These are phyloP conservation scores for Corydoras sp. DNA, from an alignment of 2,113 vertebrate species.

Conservation along the genomic window DNA sequence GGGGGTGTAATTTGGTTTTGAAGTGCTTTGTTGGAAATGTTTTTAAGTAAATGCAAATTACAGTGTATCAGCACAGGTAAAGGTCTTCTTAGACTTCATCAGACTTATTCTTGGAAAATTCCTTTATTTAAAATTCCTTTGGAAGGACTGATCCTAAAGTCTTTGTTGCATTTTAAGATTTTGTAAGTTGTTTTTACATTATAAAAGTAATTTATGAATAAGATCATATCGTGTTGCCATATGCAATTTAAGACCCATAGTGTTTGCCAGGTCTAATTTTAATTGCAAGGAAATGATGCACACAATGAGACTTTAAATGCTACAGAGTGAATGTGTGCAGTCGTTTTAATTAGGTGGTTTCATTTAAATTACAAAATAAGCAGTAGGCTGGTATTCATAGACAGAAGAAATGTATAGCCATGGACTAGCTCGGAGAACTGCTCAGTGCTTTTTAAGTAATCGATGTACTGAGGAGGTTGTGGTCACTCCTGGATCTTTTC, in stretches of 20 bases:
- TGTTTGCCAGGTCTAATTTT: too few relatives aligned
- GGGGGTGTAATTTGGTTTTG: not conserved
- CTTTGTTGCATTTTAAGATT: too few relatives aligned
- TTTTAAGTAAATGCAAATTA: not conserved
- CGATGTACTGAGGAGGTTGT: not conserved
- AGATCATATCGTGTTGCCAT: too few relatives aligned
- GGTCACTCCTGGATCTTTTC: conserved; percentile 1
- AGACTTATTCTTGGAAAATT: too few relatives aligned
- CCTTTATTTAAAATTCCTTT: too few relatives aligned
- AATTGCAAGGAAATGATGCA: too few relatives aligned
- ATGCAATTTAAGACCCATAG: too few relatives aligned
- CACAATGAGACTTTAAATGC: too few relatives aligned
- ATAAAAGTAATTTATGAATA: too few relatives aligned
- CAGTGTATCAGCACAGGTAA: too few relatives aligned
- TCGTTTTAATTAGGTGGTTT: not conserved
- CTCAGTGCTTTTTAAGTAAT: not conserved
- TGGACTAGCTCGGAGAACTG: not conserved
- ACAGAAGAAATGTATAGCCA: not conserved
- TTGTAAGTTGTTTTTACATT: not conserved
- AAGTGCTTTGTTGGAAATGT: conserved; percentile 3
- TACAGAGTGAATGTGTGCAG: not conserved
- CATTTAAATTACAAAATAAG: not conserved
- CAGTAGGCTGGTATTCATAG: not conserved
- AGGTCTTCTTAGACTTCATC: too few relatives aligned
- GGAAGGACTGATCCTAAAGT: too few relatives aligned